These are phyloP conservation scores for Vesta saturnalis DNA, from an alignment of 2,888 invertebrate genomes.

Conservation along the genomic window DNA sequence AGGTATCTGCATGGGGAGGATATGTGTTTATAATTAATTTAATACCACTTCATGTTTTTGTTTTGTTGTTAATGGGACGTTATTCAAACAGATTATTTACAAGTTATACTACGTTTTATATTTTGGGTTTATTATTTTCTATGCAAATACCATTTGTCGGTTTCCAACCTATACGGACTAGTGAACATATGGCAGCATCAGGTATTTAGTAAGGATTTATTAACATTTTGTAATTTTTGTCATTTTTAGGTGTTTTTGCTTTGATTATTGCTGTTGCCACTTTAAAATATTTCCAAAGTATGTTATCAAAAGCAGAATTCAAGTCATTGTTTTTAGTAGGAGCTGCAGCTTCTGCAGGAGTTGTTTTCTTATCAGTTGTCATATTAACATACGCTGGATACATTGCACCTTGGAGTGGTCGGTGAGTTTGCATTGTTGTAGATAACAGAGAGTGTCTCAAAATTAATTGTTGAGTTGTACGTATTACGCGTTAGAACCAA, in stretches of 20 bases:
- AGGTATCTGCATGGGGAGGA: slow-evolving; percentile 99
- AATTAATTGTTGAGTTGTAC: too few relatives aligned
- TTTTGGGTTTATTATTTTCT: slow-evolving; percentile 91
- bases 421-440: slow-evolving; percentile 66
- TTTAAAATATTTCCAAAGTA: slow-evolving; percentile 86
- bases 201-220: slow-evolving; percentile 63
- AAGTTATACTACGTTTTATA: slow-evolving; percentile 97
- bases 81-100: slow-evolving; percentile 92
- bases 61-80: slow-evolving; percentile 92
- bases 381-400: slow-evolving; percentile 92
- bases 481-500: too few relatives aligned
- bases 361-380: slow-evolving; percentile 87
- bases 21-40: slow-evolving; percentile 99
- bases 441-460: too few relatives aligned
- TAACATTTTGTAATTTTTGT: neutral
- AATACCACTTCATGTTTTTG: slow-evolving; percentile 97
- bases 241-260: slow-evolving; percentile 86
- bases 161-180: slow-evolving; percentile 98
- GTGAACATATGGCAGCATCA: slow-evolving; percentile 99
- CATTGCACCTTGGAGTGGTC: slow-evolving; percentile 95
- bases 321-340: slow-evolving; percentile 86
- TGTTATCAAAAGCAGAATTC: slow-evolving; percentile 90
- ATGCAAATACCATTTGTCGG: slow-evolving; percentile 98
- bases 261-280: slow-evolving; percentile 89
- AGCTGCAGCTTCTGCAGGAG: slow-evolving; percentile 77